phyloP scores from a whole-genome alignment of 2,113 vertebrate species.

The Cheirogaleus medius region DNA sequence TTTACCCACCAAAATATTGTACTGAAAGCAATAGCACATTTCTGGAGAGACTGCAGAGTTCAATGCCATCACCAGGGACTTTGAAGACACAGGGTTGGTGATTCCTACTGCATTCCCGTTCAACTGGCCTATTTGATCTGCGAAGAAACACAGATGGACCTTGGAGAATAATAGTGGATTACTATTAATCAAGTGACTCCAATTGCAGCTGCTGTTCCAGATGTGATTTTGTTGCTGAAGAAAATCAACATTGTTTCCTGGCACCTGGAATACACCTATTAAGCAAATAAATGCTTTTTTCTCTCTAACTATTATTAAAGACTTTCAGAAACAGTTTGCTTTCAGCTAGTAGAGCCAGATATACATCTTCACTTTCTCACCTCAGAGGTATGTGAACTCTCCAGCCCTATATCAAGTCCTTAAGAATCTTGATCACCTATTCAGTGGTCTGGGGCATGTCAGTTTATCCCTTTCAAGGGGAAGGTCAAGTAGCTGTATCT shows the following conservation, averaged over 20 bases:
- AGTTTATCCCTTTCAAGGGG: not conserved
- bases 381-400: not conserved
- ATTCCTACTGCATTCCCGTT: too few relatives aligned
- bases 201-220: not conserved
- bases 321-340: not conserved
- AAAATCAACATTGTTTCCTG: not conserved
- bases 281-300: not conserved
- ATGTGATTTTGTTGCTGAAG: not conserved
- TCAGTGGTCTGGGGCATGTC: not conserved
- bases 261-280: too few relatives aligned
- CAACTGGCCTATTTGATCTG: too few relatives aligned
- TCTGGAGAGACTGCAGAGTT: not conserved
- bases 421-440: not conserved
- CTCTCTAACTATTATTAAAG: not conserved
- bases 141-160: too few relatives aligned
- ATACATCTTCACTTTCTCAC: not conserved
- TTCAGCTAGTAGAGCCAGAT: not conserved
- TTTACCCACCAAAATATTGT: not conserved
- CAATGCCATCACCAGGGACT: not conserved
- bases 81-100: not conserved
- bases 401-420: not conserved
- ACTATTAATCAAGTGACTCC: too few relatives aligned
- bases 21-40: not conserved
- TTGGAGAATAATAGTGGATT: too few relatives aligned
- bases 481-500: not conserved